These are phyloP conservation scores for Microplitis mediator DNA, from an alignment of 1,140 invertebrate species.

Conservation along the genomic window DNA sequence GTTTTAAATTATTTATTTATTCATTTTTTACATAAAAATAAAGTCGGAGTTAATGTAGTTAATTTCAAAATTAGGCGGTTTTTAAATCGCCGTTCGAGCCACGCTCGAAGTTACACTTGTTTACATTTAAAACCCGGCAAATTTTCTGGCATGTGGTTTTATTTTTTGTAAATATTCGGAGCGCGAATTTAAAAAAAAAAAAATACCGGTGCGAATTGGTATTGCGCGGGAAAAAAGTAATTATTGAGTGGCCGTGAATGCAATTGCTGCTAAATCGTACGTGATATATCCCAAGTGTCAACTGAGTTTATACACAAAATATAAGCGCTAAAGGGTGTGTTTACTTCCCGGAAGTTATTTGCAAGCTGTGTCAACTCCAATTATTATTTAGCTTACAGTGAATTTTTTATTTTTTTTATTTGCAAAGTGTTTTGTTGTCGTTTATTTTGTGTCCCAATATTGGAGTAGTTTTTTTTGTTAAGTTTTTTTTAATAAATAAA, in stretches of 20 bases:
- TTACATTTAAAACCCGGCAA: neutral
- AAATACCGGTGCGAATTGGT: no score
- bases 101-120: neutral
- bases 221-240: no score
- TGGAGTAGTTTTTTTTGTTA: no score
- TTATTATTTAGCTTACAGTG: neutral
- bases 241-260: neutral
- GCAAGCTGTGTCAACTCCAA: neutral
- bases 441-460: no score
- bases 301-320: neutral
- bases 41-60: neutral
- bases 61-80: neutral
- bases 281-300: neutral
- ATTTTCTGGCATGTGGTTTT: neutral
- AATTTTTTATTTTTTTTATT: no score
- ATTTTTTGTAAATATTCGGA: no score
- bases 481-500: no score
- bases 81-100: neutral
- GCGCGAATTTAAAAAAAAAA: no score
- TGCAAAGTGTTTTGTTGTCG: no score
- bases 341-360: constrained; percentile 4
- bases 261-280: neutral
- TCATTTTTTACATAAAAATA: no score
- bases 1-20: neutral
- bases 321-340: neutral